Percentiles rank a stretch among this genome's conserved stretches.
Conservation (phyloP, 2,797 vertebrate genomes). For the Poeciliopsis gracilis region DNA sequence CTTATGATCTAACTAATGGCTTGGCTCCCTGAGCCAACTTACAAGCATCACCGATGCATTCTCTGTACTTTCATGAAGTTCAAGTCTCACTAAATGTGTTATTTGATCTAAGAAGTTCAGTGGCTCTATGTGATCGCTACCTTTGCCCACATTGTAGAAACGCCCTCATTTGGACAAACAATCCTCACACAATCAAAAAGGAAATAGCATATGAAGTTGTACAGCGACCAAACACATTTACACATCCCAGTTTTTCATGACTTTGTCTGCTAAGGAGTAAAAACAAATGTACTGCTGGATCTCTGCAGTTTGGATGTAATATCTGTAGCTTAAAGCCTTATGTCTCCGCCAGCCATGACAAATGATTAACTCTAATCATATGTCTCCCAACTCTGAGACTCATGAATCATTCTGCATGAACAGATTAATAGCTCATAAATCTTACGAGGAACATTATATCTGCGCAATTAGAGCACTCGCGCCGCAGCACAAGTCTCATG, state of each 20-base stretch:
- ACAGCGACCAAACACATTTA: constrained; percentile 20
- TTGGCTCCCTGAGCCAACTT: constrained; percentile 12
- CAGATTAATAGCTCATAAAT: constrained; percentile 80
- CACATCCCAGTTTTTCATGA: constrained; percentile 19
- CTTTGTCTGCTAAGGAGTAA: constrained; percentile 19
- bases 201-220: constrained; percentile 6
- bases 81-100: constrained; percentile 10
- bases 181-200: constrained; percentile 11
- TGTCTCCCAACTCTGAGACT: constrained; percentile 71
- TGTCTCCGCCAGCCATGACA: constrained; percentile 67
- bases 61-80: constrained; percentile 14
- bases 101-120: constrained; percentile 6
- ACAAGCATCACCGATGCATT: constrained; percentile 7
- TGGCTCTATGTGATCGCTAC: not conserved
- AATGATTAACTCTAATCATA: constrained; percentile 78
- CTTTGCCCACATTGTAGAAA: not conserved
- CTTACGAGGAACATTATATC: constrained; percentile 74
- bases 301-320: constrained; percentile 56
- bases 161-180: constrained; percentile 20
- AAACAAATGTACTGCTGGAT: constrained; percentile 24
- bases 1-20: constrained; percentile 11
- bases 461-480: constrained; percentile 71
- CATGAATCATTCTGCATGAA: constrained; percentile 75
- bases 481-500: constrained; percentile 72
- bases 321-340: constrained; percentile 58